Evolutionary conservation across 2,113 vertebrate genomes (phyloP), one percentile per base, ranked within the genome.

Genomic region (Vimba vimba): DNA sequence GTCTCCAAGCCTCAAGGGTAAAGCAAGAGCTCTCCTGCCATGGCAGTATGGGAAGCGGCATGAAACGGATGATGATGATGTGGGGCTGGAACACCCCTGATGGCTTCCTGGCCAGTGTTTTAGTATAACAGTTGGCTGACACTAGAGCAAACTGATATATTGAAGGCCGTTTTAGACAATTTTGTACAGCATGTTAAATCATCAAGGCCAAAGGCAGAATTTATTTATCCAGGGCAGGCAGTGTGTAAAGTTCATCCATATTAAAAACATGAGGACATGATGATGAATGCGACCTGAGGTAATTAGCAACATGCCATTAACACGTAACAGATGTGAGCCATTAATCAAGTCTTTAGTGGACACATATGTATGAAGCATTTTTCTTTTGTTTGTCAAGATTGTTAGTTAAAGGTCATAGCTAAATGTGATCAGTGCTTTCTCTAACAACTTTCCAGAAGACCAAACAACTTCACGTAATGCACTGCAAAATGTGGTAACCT

Each of bases 381-480:
- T 30, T 79, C 39, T 55, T 84, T 66, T 82, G 59, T 60, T 23
- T 79, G 69, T 74, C 39, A 79, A 69, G 64, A 68, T 77, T 30
- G 82, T 55, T 80, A 73, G 11, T 75, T 21, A 85, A 84, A 84
- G 76, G 75, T 80, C 76, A 84, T 36, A 30, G 62, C 39, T 68
- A 80, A 55, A 76, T 84, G 55, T 80, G 43, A 47, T 85, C 64
- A 80, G 55, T 12, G 57, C 68, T 66, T 79, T 79, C 12, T 2
- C 33, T 6, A 15, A 25, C 8, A 13, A 85, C 79, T 52, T 23
- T 57, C 12, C n/a, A 82, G 39, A 50, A 79, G 19, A 82, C 52
- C 66, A 66, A 52, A 84, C 39, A 21, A 77, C 27, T 57, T 57
- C 0, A 21, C 7, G 52, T 55, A 55, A 55, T 55, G 52, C 0